Conservation (phyloP, 1,140 invertebrate species). For the Bacillus rossius region DNA sequence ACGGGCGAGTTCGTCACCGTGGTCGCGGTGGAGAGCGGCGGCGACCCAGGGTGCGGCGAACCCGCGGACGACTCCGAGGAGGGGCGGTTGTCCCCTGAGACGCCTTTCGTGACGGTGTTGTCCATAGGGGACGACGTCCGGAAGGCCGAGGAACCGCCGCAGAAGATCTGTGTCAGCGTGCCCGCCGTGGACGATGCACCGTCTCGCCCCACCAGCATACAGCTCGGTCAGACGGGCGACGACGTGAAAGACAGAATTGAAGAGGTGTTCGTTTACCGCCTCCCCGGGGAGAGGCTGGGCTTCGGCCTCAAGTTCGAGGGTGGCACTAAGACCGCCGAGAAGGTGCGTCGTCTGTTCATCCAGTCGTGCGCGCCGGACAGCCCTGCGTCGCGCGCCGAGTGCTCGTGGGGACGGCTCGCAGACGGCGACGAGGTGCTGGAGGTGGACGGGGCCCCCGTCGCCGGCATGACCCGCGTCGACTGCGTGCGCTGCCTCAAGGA, state of each 20-base stretch:
- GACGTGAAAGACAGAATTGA: conserved; percentile 45
- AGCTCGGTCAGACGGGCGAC: conserved; percentile 18
- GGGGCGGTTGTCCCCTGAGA: conserved; percentile 29
- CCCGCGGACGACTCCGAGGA: conserved; percentile 14
- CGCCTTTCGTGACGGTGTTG: conserved; percentile 44
- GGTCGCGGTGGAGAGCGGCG: conserved; percentile 51
- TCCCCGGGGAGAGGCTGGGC: conserved; percentile 83
- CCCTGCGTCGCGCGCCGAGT: conserved; percentile 71
- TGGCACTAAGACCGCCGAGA: conserved; percentile 68
- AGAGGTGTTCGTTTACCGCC: conserved; percentile 71
- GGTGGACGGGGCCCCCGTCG: conserved; percentile 72
- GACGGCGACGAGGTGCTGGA: conserved; percentile 85
- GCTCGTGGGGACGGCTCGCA: conserved; percentile 70
- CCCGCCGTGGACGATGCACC: conserved; percentile 30
- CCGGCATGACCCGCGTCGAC: conserved; percentile 76
- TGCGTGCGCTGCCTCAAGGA: conserved; percentile 80
- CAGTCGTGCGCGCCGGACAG: conserved; percentile 85
- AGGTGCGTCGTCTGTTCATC: conserved; percentile 69
- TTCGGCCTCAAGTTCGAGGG: conserved; percentile 91
- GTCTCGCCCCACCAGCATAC: conserved; percentile 26
- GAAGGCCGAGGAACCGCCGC: conserved; percentile 35
- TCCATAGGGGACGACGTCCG: conserved; percentile 39
- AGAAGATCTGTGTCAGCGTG: conserved; percentile 33
- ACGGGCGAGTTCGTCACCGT: conserved; percentile 58
- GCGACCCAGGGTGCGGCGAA: conserved; percentile 19